Evolutionary conservation across 1,140 invertebrate species (phyloP).

Genomic region (Heliconius nattereri): DNA sequence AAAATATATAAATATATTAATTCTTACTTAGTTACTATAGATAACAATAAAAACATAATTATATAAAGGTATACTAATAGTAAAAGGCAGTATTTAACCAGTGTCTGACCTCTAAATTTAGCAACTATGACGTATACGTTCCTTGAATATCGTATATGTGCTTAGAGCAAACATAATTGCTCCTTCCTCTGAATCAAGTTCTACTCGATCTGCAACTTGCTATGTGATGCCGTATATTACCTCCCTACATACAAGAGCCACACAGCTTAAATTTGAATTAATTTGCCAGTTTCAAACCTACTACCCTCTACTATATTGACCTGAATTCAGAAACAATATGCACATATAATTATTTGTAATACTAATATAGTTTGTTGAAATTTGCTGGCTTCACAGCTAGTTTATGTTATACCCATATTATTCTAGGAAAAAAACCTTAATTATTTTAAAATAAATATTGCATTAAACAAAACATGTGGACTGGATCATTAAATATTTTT

Average conservation of each 20-base stretch:
- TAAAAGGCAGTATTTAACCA: too few species aligned
- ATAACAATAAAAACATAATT: too few species aligned
- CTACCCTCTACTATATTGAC: background rate
- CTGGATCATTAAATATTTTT: too few species aligned
- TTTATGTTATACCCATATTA: too few species aligned
- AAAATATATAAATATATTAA: too few species aligned
- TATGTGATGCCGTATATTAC: background rate
- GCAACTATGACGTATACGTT: background rate
- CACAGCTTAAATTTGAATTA: too few species aligned
- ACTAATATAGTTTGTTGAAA: background rate
- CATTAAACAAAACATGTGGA: too few species aligned
- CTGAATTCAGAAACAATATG: background rate
- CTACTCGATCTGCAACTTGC: background rate
- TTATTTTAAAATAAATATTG: too few species aligned
- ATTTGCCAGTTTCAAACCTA: background rate
- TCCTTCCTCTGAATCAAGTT: background rate
- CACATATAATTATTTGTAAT: background rate
- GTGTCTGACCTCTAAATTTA: too few species aligned
- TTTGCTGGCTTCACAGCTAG: background rate
- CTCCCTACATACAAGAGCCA: background rate
- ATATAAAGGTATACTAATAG: too few species aligned
- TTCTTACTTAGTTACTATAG: too few species aligned
- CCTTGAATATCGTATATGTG: background rate
- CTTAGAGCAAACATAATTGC: background rate
- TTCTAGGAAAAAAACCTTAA: too few species aligned